A percentile compares a stretch with the other conserved stretches of the same genome.
phyloP scores from a whole-genome alignment of 2,888 invertebrate genomes.

The Cheilosia vulpina region DNA sequence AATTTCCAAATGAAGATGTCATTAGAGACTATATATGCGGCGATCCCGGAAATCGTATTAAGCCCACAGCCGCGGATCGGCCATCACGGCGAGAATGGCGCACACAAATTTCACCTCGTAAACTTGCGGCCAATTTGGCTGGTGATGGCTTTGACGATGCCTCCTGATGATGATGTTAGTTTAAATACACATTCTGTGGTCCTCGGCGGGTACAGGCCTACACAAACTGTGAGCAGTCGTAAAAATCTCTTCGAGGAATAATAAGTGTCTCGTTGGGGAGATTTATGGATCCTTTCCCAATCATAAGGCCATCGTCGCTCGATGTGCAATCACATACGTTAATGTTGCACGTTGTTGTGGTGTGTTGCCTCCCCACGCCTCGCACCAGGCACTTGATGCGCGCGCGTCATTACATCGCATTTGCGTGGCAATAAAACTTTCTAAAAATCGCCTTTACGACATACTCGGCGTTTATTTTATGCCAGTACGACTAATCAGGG shows the following conservation, averaged over 20 bases:
- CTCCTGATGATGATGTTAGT: conserved; percentile 69
- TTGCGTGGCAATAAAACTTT: conserved; percentile 73
- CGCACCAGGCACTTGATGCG: conserved; percentile 45
- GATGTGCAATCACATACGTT: conserved; percentile 68
- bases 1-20: conserved; percentile 59
- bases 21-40: conserved; percentile 15
- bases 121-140: conserved; percentile 60
- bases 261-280: conserved; percentile 74
- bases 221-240: conserved; percentile 12
- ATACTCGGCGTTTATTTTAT: conserved; percentile 52
- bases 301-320: conserved; percentile 68
- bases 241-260: conserved; percentile 56
- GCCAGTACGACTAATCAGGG: conserved; percentile 65
- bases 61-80: conserved; percentile 7
- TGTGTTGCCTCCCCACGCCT: conserved; percentile 9
- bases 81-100: conserved; percentile 34
- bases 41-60: conserved; percentile 65
- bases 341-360: conserved; percentile 42
- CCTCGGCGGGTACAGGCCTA: not conserved
- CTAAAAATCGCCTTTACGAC: conserved; percentile 62
- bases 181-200: conserved; percentile 34
- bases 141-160: conserved; percentile 6
- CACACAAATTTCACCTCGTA: conserved; percentile 69
- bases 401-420: conserved; percentile 66
- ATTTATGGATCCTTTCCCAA: conserved; percentile 75